These are phyloP conservation scores for Luffia ferchaultella DNA, from an alignment of 2,888 invertebrate genomes.

Conservation along the genomic window DNA sequence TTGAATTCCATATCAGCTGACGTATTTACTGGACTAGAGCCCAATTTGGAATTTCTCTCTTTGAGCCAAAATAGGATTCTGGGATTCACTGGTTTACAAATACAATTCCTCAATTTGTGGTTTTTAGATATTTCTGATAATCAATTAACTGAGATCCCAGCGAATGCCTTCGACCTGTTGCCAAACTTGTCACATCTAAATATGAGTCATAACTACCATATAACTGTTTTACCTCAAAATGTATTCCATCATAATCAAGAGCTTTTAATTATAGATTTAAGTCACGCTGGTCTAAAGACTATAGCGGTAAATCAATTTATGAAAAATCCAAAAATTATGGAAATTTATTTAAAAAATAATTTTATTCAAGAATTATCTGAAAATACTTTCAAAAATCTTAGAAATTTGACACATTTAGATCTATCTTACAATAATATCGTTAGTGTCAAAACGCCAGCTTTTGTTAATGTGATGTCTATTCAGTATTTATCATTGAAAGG, in stretches of 20 bases:
- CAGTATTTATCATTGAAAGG: conserved; percentile 75
- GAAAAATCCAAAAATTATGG: conserved; percentile 71
- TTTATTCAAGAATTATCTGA: conserved; percentile 79
- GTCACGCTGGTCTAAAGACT: conserved; percentile 76
- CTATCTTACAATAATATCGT: conserved; percentile 82
- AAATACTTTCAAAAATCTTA: conserved; percentile 78
- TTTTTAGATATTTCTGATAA: conserved; percentile 83
- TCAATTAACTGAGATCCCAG: conserved; percentile 74
- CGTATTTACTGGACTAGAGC: conserved; percentile 80
- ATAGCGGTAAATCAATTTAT: conserved; percentile 77
- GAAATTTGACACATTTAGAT: conserved; percentile 77
- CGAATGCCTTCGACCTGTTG: conserved; percentile 72
- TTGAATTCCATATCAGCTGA: conserved; percentile 74
- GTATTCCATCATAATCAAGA: conserved; percentile 76
- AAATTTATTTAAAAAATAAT: conserved; percentile 77
- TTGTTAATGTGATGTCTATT: conserved; percentile 80
- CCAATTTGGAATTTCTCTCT: conserved; percentile 74
- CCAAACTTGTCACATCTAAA: conserved; percentile 76
- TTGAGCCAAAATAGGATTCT: conserved; percentile 79
- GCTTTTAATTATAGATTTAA: conserved; percentile 76
- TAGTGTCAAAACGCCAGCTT: conserved; percentile 77
- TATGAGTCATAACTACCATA: conserved; percentile 76
- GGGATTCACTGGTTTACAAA: conserved; percentile 69
- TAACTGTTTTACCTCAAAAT: conserved; percentile 69
- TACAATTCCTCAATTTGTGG: conserved; percentile 71